phyloP scores from a whole-genome alignment of 2,888 invertebrate genomes.

The Synergus japonicus region DNA sequence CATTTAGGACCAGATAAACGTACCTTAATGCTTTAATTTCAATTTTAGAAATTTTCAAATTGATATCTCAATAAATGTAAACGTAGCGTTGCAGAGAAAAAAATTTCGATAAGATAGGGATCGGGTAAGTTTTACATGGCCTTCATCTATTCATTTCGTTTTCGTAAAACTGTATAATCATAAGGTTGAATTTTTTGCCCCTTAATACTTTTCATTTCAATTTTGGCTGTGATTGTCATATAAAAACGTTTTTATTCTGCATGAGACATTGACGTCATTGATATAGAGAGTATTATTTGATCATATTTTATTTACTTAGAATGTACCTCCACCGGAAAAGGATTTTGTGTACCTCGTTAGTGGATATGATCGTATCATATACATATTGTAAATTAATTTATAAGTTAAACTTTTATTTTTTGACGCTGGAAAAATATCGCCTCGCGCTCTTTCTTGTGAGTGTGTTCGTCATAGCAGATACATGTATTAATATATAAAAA shows the following conservation, averaged over 20 bases:
- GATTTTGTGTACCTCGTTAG: constrained; percentile 44
- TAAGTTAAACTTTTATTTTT: constrained; percentile 48
- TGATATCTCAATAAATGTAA: too few species aligned
- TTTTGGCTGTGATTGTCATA: constrained; percentile 59
- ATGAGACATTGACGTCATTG: neutral
- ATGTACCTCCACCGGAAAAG: constrained; percentile 2
- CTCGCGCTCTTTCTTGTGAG: constrained; percentile 41
- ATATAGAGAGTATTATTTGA: neutral
- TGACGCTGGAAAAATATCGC: constrained; percentile 36
- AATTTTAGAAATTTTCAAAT: too few species aligned
- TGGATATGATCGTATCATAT: constrained; percentile 45
- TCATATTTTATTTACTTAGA: constrained; percentile 25
- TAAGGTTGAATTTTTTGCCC: neutral
- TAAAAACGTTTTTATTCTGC: constrained; percentile 46
- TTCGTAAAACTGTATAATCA: constrained; percentile 29
- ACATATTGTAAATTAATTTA: constrained; percentile 46
- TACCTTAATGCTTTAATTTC: too few species aligned
- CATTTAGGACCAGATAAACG: too few species aligned
- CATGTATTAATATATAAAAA: constrained; percentile 48
- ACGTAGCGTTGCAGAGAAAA: too few species aligned
- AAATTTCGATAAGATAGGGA: too few species aligned
- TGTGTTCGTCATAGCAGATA: constrained; percentile 49
- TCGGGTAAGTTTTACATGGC: too few species aligned
- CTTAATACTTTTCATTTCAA: constrained; percentile 46
- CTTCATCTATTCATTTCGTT: constrained; percentile 34